These are phyloP conservation scores for Elachura formosa DNA, from an alignment of 2,113 vertebrate genomes.

Conservation along the genomic window DNA sequence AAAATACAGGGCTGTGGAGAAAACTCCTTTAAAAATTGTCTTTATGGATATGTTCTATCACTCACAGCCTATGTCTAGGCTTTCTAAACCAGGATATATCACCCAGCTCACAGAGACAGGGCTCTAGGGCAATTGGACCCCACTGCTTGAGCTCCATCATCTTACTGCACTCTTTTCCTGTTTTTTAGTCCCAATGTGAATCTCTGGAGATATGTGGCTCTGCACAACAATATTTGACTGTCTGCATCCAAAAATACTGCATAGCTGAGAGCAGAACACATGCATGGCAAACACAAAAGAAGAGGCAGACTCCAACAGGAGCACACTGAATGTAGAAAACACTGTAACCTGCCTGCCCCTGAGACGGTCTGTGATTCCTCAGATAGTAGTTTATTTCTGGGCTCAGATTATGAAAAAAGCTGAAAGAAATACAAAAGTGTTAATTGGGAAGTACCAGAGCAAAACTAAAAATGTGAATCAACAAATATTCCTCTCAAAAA, in stretches of 20 bases:
- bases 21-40: neutral
- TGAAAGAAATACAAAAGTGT: neutral
- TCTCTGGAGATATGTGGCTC: neutral
- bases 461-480: neutral
- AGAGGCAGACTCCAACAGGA: neutral
- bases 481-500: neutral
- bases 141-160: neutral
- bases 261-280: rapidly evolving
- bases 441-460: neutral
- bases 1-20: neutral
- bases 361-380: neutral
- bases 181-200: neutral
- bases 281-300: rapidly evolving
- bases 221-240: neutral
- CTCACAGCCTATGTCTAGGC: neutral
- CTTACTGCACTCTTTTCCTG: neutral
- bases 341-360: no score
- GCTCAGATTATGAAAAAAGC: neutral
- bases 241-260: neutral
- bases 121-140: neutral
- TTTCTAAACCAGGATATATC: neutral
- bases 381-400: neutral
- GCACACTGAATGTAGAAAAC: rapidly evolving
- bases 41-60: neutral
- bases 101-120: neutral